Base-by-base conservation (phyloP, 2,888 invertebrate genomes). In the Acronicta aceris region DNA sequence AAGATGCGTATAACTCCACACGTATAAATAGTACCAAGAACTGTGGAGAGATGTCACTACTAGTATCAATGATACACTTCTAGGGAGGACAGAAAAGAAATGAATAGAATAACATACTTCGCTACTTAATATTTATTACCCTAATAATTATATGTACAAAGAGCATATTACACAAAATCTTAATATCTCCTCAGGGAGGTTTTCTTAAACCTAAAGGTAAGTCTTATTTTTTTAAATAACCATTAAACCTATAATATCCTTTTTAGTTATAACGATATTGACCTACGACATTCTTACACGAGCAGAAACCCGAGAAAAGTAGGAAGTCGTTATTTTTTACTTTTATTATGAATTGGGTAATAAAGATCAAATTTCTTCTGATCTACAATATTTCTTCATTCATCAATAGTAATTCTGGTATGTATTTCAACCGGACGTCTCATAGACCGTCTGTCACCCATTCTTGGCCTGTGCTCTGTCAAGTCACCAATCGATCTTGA, bases 401-500 rank as follows among this genome's bases (percentile, higher is more conserved):
- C 58, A 36, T 67, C 63, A 52, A 62, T 66, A 8, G 57, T 56
- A 66, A 71, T 79, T 64, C 83, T 81, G 40, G 85, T 81, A 67
- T 86, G 84, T 74, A 92, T 87, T 74, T 90, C 89, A 47, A 92
- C 86, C 21, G 92, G 89, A 13, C 91, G 87, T 81, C 93, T 84
- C n/a, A 91, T 78, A 10, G 94, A 94, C 0, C 93, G 88, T 65
- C 94, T 86, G 49, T 92, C 92, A 25, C 75, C 81, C 17, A 83
- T 64, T 48, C 93, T 83, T 0, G 89, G 86, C 53, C 93, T 87
- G 21, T 81, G 68, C 41, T 92, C 93, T 16, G 89, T 90, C 9
- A 95, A 78, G 74, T 95, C 95, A 40, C 94, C 94, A 56, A 94
- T 93, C 5, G 95, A 95, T 59, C 94, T 89, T 0, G 95, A 94